Base-by-base conservation (phyloP, 2,888 invertebrate genomes). In the Pterostichus madidus region DNA sequence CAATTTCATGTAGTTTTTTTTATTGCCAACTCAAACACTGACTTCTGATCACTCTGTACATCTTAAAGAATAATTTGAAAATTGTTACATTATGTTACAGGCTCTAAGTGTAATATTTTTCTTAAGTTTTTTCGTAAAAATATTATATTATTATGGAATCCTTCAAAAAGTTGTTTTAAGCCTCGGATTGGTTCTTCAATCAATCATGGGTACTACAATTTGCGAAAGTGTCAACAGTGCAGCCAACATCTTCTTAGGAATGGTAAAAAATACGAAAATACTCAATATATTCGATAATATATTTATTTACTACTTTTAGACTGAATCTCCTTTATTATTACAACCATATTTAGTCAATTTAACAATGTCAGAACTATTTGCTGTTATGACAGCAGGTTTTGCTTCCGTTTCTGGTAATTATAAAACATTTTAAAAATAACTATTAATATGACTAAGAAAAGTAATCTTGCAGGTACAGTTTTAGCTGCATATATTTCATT, bases 211-310 rank as follows among this genome's bases (percentile, higher is more conserved):
- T 13, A 99, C 99, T 0, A 97, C 99, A 0, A 96, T 98, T 0
- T 97, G 97, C 81, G 99, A 99, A 90, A 98, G 98, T 83, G 94
- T 99, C 53, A 97, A 95, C 84, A 94, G 97, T 11, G 96, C 98
- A 0, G 98, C 97, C 0, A 98, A 98, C 89, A 96, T 98, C 35
- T 99, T 99, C 87, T 91, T 99, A 15, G 98, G 99, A 84, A 96
- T 96, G 96, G 97, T 97, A 87, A 90, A 91, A 86, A 24, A 24
- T 24, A 24, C 24, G 3, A 24, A 24, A 39, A 8, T 2, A 15
- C 0, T 17, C 2, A 53, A 53, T 8, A 53, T 3, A 15, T 53
- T 49, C 13, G 44, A 56, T 83, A 59, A 17, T 73, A 39, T 61
- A 49, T 32, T 13, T 31, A 78, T 7, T 32, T 52, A 32, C 31